Evolutionary conservation across 2,113 vertebrate species (phyloP), one percentile per base, ranked within the genome.

Genomic region (Psettodes erumei): DNA sequence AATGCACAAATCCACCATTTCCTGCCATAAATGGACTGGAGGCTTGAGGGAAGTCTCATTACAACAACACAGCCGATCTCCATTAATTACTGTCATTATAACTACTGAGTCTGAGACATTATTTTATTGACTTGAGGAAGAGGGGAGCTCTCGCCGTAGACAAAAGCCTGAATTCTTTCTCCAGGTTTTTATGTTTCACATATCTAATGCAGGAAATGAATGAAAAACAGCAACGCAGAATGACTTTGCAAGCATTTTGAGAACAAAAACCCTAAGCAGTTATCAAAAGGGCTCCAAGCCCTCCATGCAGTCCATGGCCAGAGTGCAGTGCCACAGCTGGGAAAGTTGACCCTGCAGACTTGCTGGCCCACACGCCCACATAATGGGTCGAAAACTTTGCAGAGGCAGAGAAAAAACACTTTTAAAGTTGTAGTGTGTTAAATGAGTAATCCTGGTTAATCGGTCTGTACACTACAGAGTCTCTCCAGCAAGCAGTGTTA

Each of bases 1-100:
- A 90, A 83, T 79, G 74, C 73, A 66, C 59, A 9, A 91, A 89
- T 88, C 76, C 79, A 82, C 76, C 32, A 68, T 88, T 93, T 94
- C 93, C 93, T 90, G 93, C 81, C 71, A 88, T 91, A 89, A 93
- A 93, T 33, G 65, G 51, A 80, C 79, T 75, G 75, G 76, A 70
- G 84, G 86, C 89, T 83, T 19, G 30, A 75, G 86, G 88, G 85
- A 71, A 74, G 75, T 67, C 88, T 94, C 83, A 61, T 91, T 89
- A 92, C 80, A 90, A 76, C 81, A 83, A 81, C 67, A 73, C 87
- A 88, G 81, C 72, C 70, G 59, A 85, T 81, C 54, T 75, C 73
- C 88, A 86, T 91, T 91, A 89, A 88, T 91, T 64, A 77, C 81
- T 82, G 83, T 71, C 78, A 87, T 89, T 60, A 89, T 64, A 82